Base-by-base conservation (phyloP, 2,888 invertebrate species). In the Brachycybe producta region DNA sequence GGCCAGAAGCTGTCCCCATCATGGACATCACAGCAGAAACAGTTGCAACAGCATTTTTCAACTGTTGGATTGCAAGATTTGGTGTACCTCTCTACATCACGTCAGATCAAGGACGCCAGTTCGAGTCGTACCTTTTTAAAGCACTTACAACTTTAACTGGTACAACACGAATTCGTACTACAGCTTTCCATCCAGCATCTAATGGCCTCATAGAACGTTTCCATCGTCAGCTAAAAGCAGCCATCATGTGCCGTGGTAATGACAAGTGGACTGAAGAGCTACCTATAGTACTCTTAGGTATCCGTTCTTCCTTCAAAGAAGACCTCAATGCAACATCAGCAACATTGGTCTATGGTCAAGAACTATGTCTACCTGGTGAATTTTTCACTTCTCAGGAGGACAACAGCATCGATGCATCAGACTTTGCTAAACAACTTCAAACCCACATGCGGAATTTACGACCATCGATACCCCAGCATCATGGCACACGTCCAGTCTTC, bases 191-290 rank as follows among this genome's bases (percentile, higher is more conserved):
- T 34, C 57, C 61, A 4, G 54, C 53, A 5, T 50, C 58, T 2
- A 61, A 63, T 34, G 59, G 61, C 2, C 42, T 61, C 48, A 53
- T 62, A 0, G 59, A 62, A 38, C 34, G 57, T 5, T 57, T 57
- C 50, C 61, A 62, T 39, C 54, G 60, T 2, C 51, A 51, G 7
- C 49, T 60, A 0, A 63, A 61, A 46, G 41, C 56, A 1, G 53
- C 61, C 1, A 49, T 61, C 2, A 57, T 52, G 52, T 27, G 28
- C 28, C 43, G 42, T 23, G 49, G 15, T 11, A 13, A 7, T 2
- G 7, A 8, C 17, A n/a, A n/a, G 3, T 44, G 44, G 44, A n/a
- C 21, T 19, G 3, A 5, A 2, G 30, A 23, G 2, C 32, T 44
- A 2, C 32, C 44, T 11, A 8, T 21, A 3, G 32, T 44, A 1